Percentiles rank a stretch among this genome's conserved stretches.
Evolutionary conservation across 2,888 invertebrate genomes (phyloP).

Genomic region (Arge pagana): DNA sequence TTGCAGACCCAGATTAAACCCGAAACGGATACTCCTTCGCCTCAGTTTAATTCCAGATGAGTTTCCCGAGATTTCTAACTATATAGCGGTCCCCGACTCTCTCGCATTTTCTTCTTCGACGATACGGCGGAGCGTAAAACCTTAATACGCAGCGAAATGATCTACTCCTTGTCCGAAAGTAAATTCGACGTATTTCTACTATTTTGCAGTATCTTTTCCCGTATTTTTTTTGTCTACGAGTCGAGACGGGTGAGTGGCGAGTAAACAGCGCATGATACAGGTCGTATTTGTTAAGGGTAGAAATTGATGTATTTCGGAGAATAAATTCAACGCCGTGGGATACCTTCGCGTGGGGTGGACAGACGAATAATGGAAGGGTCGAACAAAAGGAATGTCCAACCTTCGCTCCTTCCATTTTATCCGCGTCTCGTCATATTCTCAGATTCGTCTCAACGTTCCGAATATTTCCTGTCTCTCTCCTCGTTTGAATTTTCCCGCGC

Average conservation of each 20-base stretch:
- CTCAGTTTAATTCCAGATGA: too few relatives aligned
- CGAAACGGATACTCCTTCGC: too few relatives aligned
- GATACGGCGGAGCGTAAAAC: background rate
- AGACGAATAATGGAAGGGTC: background rate
- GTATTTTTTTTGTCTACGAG: background rate
- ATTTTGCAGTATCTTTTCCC: background rate
- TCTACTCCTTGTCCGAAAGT: too few relatives aligned
- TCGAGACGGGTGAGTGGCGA: slow-evolving; percentile 1
- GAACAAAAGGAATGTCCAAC: too few relatives aligned
- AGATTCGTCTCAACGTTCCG: background rate
- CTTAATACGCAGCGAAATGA: background rate
- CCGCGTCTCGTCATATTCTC: background rate
- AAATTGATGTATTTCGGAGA: slow-evolving; percentile 5
- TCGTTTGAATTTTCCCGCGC: background rate
- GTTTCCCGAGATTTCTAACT: too few relatives aligned
- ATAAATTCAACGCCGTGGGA: slow-evolving; percentile 3
- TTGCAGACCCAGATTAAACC: too few relatives aligned
- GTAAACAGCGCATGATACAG: background rate
- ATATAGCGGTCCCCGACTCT: too few relatives aligned
- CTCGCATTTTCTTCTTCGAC: too few relatives aligned
- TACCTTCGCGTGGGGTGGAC: slow-evolving; percentile 2
- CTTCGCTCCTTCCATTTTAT: slow-evolving; percentile 12
- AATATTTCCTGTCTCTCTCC: background rate
- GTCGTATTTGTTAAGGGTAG: slow-evolving; percentile 3
- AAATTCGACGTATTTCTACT: too few relatives aligned